Evolutionary conservation across 2,888 invertebrate genomes (phyloP), one percentile per base, ranked within the genome.

Genomic region (Aphodius granarius): DNA sequence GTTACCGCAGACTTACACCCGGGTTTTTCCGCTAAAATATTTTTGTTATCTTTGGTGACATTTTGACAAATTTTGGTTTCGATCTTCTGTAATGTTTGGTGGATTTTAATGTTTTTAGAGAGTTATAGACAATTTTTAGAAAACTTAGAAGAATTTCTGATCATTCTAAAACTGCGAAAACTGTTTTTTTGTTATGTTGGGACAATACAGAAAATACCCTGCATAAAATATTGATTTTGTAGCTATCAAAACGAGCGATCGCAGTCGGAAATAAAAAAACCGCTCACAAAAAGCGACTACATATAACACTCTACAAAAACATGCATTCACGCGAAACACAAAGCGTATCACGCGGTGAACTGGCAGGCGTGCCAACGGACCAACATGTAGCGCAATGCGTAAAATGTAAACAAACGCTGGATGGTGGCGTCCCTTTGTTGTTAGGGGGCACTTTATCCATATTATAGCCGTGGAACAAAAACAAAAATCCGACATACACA

Each of bases 111-210:
- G n/a, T n/a, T n/a, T n/a, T n/a, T n/a, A n/a, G n/a, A n/a, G n/a
- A n/a, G n/a, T n/a, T n/a, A n/a, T n/a, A n/a, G n/a, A n/a, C n/a
- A n/a, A n/a, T n/a, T n/a, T n/a, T n/a, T n/a, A n/a, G n/a, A n/a
- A n/a, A n/a, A n/a, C n/a, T n/a, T n/a, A n/a, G n/a, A n/a, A n/a
- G n/a, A n/a, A 15, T 65, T 65, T 65, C n/a, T 15, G n/a, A 15
- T 18, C 65, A n/a, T 65, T 65, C 18, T 65, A 65, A 65, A 65
- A 65, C 63, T 62, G 63, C 65, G 65, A 65, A 68, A 4, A 23
- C 23, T 23, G 23, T 23, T 23, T n/a, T n/a, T 23, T 23, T 23
- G 23, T 23, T 23, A 6, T 23, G 4, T 23, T 23, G 4, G 23
- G 23, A 23, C 4, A 6, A 23, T 23, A 23, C 5, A 23, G 23